Base-by-base conservation (phyloP, 1,140 invertebrate species). In the Epicauta chinensis region DNA sequence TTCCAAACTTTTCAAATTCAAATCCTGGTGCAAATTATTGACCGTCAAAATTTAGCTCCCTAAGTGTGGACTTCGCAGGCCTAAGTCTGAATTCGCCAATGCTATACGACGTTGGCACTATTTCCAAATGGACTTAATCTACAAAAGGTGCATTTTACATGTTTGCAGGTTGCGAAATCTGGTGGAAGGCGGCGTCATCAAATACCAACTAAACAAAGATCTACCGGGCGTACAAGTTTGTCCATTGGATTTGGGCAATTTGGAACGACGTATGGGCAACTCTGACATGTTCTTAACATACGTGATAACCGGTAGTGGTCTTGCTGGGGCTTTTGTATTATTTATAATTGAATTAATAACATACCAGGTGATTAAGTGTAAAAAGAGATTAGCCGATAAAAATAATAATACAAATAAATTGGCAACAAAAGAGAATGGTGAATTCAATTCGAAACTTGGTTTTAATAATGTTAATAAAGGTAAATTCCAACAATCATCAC, bases 231-330 rank as follows among this genome's bases (percentile, higher is more conserved):
- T 82, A 0, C 78, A 81, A 53, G 84, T 90, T 37, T 92, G 89
- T 61, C 88, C 88, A 0, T 71, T 88, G 16, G 78, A 90, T 70
- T 71, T 91, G 30, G 83, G 82, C 40, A 87, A 81, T n/a, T 87
- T 81, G 32, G 89, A 91, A 58, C 74, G 87, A 2, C 81, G 83
- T 63, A 69, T 92, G 7, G 67, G 81, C 38, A 86, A 90, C 59
- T 73, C 73, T 1, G 80, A 82, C 56, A 71, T 90, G 1, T 65
- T 73, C 35, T 81, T 86, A 66, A 91, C 89, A 0, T 91, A 90
- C 3, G 75, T 86, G 38, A 71, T 85, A 2, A 77, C 78, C 44
- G 79, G 81, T 2, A 81, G 82, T 47, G 83, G 83, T 3, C 75
- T 85, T 39, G 68, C 72, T 0, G 72, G 81, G 0, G 77, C 83